Base-by-base conservation (phyloP, 2,797 vertebrate species). In the Thunnus albacares region DNA sequence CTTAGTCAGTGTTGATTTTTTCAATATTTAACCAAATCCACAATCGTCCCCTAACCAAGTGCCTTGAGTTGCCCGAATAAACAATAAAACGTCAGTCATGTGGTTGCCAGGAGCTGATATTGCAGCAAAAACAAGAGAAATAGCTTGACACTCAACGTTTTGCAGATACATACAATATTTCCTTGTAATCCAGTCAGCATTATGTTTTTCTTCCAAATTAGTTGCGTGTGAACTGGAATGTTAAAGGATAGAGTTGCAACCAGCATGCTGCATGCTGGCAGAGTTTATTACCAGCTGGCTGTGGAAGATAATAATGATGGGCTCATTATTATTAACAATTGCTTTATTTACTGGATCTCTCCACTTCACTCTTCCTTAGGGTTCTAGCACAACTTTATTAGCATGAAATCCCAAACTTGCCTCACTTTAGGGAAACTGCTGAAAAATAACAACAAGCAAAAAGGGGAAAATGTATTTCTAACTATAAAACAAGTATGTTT, bases 321-420 rank as follows among this genome's bases (percentile, higher is more conserved):
- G 68, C 75, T 87, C 71, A 81, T 85, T 83, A 78, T 74, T 73
- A 71, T 79, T 60, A 85, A 81, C 64, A 75, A 71, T 71, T 51
- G 64, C 59, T 76, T 67, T 80, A 71, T 73, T 79, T 63, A 18
- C 64, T 58, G 22, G 28, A 52, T 75, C 58, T n/a, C 22, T 67
- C 53, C 20, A 38, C 56, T 63, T 20, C 52, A 53, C 26, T 61
- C 18, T 28, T 69, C n/a, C 59, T 63, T 11, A 12, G 63, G 20
- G 43, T 69, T 66, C 45, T 12, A 28, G 61, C 17, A 51, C 33
- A 80, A 76, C 53, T 52, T 69, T 79, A 64, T 60, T 55, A 75
- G 59, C 47, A 52, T 49, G 43, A 74, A 78, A 71, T 53, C 53
- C 28, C 17, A 45, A 63, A 65, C 18, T 28, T 9, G 12, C 52